These are phyloP conservation scores for Mayetiola destructor DNA, from an alignment of 2,888 invertebrate genomes.

Conservation along the genomic window DNA sequence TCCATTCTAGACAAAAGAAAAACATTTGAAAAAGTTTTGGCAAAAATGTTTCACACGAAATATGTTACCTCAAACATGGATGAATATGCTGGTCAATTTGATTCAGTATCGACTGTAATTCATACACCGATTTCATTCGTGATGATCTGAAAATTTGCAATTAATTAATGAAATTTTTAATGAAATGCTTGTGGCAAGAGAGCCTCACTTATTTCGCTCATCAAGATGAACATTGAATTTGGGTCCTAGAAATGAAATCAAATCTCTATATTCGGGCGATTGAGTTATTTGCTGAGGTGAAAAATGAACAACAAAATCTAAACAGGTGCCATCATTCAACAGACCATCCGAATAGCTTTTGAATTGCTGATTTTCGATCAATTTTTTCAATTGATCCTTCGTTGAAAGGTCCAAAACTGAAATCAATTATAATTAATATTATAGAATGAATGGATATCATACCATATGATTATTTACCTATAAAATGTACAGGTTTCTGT, in stretches of 20 bases:
- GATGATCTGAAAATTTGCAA: background rate
- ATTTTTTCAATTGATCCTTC: background rate
- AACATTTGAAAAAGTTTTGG: background rate
- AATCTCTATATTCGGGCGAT: background rate
- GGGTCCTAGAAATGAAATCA: background rate
- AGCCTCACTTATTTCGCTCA: background rate
- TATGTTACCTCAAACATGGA: background rate
- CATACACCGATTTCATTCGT: background rate
- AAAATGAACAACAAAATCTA: conserved; percentile 1
- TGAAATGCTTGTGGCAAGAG: background rate
- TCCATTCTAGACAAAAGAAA: background rate
- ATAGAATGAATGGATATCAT: background rate
- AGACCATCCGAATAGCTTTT: background rate
- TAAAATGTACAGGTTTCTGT: background rate
- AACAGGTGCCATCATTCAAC: too few relatives aligned
- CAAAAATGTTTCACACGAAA: background rate
- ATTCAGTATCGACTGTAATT: background rate
- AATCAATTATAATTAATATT: background rate
- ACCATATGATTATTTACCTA: background rate
- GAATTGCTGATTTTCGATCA: background rate
- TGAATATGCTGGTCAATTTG: background rate
- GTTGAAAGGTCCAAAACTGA: conserved; percentile 1
- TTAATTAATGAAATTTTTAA: background rate
- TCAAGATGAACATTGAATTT: background rate
- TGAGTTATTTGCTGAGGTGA: background rate